Percentiles rank a stretch among this genome's conserved stretches.
Evolutionary conservation across 2,113 vertebrate genomes (phyloP).

Genomic region (Paramisgurnus dabryanus): DNA sequence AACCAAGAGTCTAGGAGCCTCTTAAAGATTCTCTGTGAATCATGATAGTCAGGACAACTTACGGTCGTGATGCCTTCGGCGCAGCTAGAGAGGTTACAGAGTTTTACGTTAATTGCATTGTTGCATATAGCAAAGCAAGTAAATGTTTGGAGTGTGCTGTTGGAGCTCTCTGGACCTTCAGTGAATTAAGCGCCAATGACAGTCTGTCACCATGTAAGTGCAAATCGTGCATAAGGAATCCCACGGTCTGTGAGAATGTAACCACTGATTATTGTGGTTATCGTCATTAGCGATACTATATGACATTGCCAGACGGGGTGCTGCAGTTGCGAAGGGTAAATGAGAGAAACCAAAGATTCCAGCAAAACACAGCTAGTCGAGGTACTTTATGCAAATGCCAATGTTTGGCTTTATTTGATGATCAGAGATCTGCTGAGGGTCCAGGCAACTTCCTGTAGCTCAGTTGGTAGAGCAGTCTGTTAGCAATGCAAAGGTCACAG

Average conservation of each 20-base stretch:
- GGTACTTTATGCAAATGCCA: neutral
- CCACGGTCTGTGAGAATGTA: constrained; percentile 33
- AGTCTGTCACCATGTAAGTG: constrained; percentile 63
- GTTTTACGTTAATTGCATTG: constrained; percentile 18
- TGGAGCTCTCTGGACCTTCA: neutral
- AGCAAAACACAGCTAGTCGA: neutral
- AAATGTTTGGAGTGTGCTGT: constrained; percentile 14
- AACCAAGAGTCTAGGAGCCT: constrained; percentile 4
- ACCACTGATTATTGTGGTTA: constrained; percentile 52
- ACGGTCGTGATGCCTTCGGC: neutral
- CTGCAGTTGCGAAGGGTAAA: constrained; percentile 28
- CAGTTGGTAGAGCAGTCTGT: too few species aligned
- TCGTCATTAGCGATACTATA: constrained; percentile 44
- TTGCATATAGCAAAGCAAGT: neutral
- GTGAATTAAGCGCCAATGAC: constrained; percentile 29
- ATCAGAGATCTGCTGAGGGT: neutral
- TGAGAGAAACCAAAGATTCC: constrained; percentile 4
- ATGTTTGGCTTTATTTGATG: neutral
- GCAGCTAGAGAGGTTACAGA: neutral
- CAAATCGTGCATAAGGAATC: constrained; percentile 60
- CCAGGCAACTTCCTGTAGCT: neutral
- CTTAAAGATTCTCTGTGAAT: constrained; percentile 36
- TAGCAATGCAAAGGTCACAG: too few species aligned
- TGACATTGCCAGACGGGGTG: constrained; percentile 38
- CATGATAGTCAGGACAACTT: constrained; percentile 29